Conservation (phyloP, 2,888 invertebrate genomes). For the Hypomecis atomaria region DNA sequence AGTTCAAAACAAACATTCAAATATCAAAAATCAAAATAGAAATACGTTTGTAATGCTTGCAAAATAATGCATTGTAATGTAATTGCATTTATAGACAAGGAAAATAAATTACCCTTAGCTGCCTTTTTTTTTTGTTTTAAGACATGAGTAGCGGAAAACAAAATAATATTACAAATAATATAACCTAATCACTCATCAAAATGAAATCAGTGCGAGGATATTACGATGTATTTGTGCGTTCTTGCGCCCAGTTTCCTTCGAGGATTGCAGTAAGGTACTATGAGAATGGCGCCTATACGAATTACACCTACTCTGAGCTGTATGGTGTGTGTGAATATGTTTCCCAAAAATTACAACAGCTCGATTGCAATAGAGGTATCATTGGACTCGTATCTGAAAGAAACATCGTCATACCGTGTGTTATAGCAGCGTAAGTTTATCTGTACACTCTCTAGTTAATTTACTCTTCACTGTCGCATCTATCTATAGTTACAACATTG, state of each 20-base stretch:
- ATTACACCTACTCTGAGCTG: constrained; percentile 74
- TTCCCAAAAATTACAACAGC: constrained; percentile 69
- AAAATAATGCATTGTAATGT: no score
- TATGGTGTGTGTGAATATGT: constrained; percentile 78
- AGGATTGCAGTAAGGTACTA: constrained; percentile 68
- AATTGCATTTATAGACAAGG: no score
- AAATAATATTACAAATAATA: neutral
- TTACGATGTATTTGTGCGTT: constrained; percentile 73
- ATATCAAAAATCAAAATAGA: no score
- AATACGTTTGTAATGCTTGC: no score
- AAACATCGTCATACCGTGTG: constrained; percentile 80
- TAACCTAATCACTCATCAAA: constrained; percentile 1
- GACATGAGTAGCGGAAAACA: neutral
- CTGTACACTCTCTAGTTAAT: neutral
- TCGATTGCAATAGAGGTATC: constrained; percentile 66
- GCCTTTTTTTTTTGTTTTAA: constrained; percentile 7
- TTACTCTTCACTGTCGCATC: neutral
- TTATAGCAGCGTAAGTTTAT: constrained; percentile 82
- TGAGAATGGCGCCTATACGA: constrained; percentile 60
- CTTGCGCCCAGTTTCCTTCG: constrained; percentile 69
- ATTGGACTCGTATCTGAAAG: constrained; percentile 80
- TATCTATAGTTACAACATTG: no score
- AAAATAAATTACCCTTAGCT: no score
- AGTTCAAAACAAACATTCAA: no score
- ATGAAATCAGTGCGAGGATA: constrained; percentile 66